Base-by-base conservation (phyloP, 2,888 invertebrate genomes). In the Diaphora mendica region DNA sequence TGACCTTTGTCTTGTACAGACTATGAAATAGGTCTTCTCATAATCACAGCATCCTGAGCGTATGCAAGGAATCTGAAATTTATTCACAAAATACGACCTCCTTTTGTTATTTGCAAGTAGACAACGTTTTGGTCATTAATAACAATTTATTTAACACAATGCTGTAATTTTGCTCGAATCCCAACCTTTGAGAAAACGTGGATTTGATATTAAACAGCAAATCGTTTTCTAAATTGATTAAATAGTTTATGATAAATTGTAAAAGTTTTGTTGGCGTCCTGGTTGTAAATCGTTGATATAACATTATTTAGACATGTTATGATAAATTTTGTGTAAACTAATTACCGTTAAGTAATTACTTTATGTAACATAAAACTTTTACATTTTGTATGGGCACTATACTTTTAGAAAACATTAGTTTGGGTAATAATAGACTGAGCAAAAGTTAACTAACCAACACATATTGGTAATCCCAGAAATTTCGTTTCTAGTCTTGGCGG, bases 121-220 rank as follows among this genome's bases (percentile, higher is more conserved):
- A 82, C 65, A 92, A 88, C 91, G 93, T 91, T 93, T 89, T 87
- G 91, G 92, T 94, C 93, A 95, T 95, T 95, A 95, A 95, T 95
- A 94, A 95, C 93, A 94, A 95, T 95, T 94, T 95, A 95, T 95
- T 95, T 92, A 91, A 90, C 92, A 94, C 94, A 95, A 94, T 93
- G 88, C 92, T 92, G 91, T 92, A 92, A 93, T 93, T 92, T 93
- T 85, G 91, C 90, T 86, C 91, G 89, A 91, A 91, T 91, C 88
- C 87, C 89, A 92, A 92, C 93, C 93, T 93, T 91, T 90, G 91
- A 93, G 92, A 91, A 91, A 93, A 93, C 91, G 91, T 91, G 92
- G 91, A 94, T 95, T 94, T 91, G 91, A 91, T 93, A 93, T 93
- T 93, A 92, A 94, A 93, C 90, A 88, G 87, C 85, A 88, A 86